Conservation (phyloP, 2,113 vertebrate species). For the Hystrix brachyura region DNA sequence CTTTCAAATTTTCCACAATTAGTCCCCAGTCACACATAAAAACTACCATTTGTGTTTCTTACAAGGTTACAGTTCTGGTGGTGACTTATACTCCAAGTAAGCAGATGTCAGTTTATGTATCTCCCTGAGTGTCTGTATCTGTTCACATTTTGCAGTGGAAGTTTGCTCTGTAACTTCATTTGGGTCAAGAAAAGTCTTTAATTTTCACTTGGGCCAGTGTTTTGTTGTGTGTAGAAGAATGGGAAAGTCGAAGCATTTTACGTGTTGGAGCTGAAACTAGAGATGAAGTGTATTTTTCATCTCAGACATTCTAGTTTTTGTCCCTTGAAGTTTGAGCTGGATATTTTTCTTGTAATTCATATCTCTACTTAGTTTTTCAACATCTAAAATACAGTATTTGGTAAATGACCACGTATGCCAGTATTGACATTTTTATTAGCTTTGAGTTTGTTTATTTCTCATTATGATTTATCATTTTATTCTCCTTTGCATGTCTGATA, state of each 20-base stretch:
- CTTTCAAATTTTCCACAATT: background rate
- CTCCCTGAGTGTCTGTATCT: background rate
- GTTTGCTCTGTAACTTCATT: background rate
- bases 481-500: background rate
- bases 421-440: background rate
- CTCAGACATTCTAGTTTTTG: background rate
- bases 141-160: background rate
- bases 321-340: background rate
- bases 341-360: background rate
- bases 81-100: background rate
- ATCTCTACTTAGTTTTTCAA: background rate
- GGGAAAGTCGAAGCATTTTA: background rate
- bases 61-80: background rate
- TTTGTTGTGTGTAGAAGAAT: background rate
- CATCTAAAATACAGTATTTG: background rate
- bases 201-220: background rate
- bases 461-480: background rate
- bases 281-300: background rate
- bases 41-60: background rate
- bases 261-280: background rate
- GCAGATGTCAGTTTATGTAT: background rate
- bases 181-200: background rate
- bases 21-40: background rate
- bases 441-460: background rate
- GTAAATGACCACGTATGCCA: background rate